Base-by-base conservation (phyloP, 2,113 vertebrate genomes). In the Cochlearius cochlearius region DNA sequence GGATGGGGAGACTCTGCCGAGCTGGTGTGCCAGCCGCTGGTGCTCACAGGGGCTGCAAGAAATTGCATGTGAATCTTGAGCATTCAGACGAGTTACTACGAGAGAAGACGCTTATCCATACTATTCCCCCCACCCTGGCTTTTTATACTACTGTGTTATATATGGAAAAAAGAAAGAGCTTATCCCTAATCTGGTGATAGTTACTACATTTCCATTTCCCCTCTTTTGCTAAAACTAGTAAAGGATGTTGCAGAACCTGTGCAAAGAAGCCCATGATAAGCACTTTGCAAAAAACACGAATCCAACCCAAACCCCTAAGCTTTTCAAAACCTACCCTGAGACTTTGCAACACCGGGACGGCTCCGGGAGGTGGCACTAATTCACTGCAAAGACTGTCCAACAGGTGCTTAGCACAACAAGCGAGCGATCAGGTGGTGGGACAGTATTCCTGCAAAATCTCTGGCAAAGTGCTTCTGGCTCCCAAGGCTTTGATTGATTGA, bases 341-440 rank as follows among this genome's bases (percentile, higher is more conserved):
- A 50, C 62, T 55, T 22, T 88, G 94, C 86, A 90, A 4, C 90
- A 25, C 11, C 2, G 1, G 10, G 20, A 12, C 0, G 7, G 32
- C 58, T 78, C 97, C 97, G 25, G 94, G 68, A 97, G 96, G 81
- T 89, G 96, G 93, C 97, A 94, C 88, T 73, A 77, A 55, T 13
- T 68, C 72, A 7, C 92, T 73, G 73, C 55, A 1, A 23, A 74
- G 73, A 2, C 21, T 43, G n/a, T 53, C 34, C 1, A 2, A 16
- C 0, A 16, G 49, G 19, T 1, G 5, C 36, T 68, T 56, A 15
- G 23, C 23, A 1, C 41, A 8, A 2, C 10, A 2, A 25, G 38
- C 0, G 27, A 72, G 63, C 0, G 0, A 1, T 19, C 4, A 3
- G 13, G 12, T 15, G 2, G 18, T 22, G 86, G 38, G 29, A 25